These are phyloP conservation scores for Drosophila prostipennis DNA, from an alignment of 2,888 invertebrate genomes.

Conservation along the genomic window DNA sequence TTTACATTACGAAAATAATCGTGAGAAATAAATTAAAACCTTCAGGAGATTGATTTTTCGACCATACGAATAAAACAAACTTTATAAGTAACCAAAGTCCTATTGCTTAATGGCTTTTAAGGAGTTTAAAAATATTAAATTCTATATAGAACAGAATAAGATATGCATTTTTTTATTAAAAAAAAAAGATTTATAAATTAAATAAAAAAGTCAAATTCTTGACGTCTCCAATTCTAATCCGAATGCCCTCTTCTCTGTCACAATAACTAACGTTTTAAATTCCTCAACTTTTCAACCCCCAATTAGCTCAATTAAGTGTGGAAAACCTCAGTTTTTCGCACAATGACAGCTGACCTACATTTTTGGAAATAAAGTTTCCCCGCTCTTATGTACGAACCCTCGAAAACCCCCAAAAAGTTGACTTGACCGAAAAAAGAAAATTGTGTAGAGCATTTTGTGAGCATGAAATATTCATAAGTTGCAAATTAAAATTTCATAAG, in stretches of 20 bases:
- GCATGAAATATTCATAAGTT: conserved; percentile 52
- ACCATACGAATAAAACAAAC: no score
- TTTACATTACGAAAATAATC: neutral
- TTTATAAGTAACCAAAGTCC: no score
- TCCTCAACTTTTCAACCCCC: conserved; percentile 19
- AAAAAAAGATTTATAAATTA: no score
- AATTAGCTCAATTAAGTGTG: conserved; percentile 48
- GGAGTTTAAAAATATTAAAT: no score
- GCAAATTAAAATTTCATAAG: conserved; percentile 63
- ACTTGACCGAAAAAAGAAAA: conserved; percentile 40
- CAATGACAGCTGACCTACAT: conserved; percentile 44
- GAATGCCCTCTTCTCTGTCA: conserved; percentile 9
- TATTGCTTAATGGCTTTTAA: no score
- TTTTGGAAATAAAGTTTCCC: conserved; percentile 28
- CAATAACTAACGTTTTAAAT: conserved; percentile 16
- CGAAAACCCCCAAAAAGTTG: conserved; percentile 4
- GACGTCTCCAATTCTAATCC: no score
- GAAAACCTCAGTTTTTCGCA: conserved; percentile 21
- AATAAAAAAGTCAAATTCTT: neutral
- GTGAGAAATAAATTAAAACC: neutral
- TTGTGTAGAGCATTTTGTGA: conserved; percentile 44
- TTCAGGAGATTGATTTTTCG: neutral
- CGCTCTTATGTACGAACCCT: conserved; percentile 3
- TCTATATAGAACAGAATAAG: no score
- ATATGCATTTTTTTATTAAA: no score